These are phyloP conservation scores for Merluccius polli DNA, from an alignment of 2,797 vertebrate genomes.

Conservation along the genomic window DNA sequence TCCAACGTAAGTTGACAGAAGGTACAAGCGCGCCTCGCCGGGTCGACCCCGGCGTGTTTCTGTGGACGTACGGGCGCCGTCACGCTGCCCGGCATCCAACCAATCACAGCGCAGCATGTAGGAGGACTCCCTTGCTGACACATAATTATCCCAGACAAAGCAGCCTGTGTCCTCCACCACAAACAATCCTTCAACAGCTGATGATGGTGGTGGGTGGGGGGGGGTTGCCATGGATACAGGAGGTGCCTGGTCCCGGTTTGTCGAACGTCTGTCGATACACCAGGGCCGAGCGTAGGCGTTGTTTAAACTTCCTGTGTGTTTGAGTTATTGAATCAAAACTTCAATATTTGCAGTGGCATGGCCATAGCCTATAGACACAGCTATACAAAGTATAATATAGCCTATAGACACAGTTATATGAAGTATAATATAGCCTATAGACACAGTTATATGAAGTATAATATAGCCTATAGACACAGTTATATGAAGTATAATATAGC, in stretches of 20 bases:
- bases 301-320: background rate
- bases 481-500: background rate
- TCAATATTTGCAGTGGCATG: background rate
- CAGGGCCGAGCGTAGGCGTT: background rate
- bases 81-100: background rate
- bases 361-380: background rate
- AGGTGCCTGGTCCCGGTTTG: background rate
- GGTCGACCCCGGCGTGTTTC: background rate
- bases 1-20: too few relatives aligned
- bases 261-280: background rate
- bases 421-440: background rate
- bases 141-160: conserved; percentile 20
- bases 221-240: conserved; percentile 3
- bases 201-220: background rate
- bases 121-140: background rate
- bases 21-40: background rate
- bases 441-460: too few relatives aligned
- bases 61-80: background rate
- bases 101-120: background rate
- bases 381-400: background rate
- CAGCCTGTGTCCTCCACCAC: conserved; percentile 19
- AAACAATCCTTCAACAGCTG: conserved; percentile 27
- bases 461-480: background rate
- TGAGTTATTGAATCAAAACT: background rate
- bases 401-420: background rate